phyloP scores from a whole-genome alignment of 2,113 vertebrate species.

The Lepus europaeus region DNA sequence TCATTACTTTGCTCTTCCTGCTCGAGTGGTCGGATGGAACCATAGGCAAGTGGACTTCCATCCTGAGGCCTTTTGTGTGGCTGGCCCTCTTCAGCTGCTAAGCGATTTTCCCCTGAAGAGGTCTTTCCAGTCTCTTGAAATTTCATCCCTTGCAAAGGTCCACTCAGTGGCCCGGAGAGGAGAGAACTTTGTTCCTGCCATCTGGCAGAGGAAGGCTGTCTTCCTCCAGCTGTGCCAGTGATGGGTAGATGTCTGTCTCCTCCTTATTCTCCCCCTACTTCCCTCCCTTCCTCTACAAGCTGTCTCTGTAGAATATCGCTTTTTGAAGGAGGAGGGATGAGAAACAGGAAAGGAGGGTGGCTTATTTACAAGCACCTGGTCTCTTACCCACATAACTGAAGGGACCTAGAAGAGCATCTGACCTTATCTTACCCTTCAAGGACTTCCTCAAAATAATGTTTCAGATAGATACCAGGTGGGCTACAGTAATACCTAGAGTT shows the following conservation, averaged over 20 bases:
- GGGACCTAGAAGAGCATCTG: constrained; percentile 1
- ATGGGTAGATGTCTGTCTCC: constrained; percentile 35
- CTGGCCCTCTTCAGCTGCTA: background rate
- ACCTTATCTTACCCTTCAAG: constrained; percentile 29
- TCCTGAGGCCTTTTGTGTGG: background rate
- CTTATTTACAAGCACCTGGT: constrained; percentile 36
- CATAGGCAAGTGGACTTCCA: background rate
- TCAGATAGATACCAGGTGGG: constrained; percentile 19
- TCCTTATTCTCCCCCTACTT: constrained; percentile 15
- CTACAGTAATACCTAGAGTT: background rate
- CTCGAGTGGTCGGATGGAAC: background rate
- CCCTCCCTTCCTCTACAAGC: constrained; percentile 36
- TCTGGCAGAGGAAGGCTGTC: constrained; percentile 37
- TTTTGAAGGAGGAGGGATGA: constrained; percentile 52
- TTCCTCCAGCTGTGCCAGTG: constrained; percentile 54
- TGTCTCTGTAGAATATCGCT: constrained; percentile 20
- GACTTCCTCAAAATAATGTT: constrained; percentile 17
- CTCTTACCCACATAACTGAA: constrained; percentile 52
- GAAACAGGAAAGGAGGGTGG: background rate
- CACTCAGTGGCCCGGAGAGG: constrained; percentile 42
- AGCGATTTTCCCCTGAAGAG: constrained; percentile 22
- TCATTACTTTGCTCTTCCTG: background rate
- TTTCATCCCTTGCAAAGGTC: constrained; percentile 13
- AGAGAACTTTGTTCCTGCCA: constrained; percentile 43
- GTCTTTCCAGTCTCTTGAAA: constrained; percentile 6